Evolutionary conservation across 2,797 vertebrate genomes (phyloP).

Genomic region (Dromococcyx pavoninus): DNA sequence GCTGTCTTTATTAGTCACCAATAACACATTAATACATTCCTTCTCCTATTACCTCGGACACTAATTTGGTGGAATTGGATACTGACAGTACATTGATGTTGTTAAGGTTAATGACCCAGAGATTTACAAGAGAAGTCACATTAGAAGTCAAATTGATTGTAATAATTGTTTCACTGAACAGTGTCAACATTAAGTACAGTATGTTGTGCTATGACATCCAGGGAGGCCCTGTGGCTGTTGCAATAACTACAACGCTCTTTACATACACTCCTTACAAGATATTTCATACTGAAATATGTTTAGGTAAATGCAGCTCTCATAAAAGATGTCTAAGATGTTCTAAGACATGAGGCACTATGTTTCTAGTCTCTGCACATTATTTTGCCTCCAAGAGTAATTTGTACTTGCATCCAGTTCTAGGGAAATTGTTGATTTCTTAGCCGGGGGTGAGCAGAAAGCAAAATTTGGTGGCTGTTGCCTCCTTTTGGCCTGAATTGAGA

Average conservation of each 20-base stretch:
- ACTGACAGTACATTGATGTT: conserved; percentile 80
- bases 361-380: neutral
- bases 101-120: conserved; percentile 84
- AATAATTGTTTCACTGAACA: conserved; percentile 79
- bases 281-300: neutral
- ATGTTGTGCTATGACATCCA: conserved; percentile 42
- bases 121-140: conserved; percentile 84
- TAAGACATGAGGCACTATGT: neutral
- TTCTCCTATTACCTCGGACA: conserved; percentile 78
- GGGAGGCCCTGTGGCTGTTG: conserved; percentile 18
- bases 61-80: conserved; percentile 80
- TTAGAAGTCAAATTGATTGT: conserved; percentile 84
- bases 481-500: conserved; percentile 11
- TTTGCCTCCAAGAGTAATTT: neutral
- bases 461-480: conserved; percentile 24
- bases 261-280: neutral
- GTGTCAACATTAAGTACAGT: conserved; percentile 78
- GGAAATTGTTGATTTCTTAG: neutral
- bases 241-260: neutral
- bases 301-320: conserved; percentile 14
- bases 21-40: conserved; percentile 78
- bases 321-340: neutral
- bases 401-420: neutral
- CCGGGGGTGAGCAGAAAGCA: neutral
- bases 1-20: conserved; percentile 78